These are phyloP conservation scores for Volucella bombylans DNA, from an alignment of 2,888 invertebrate genomes.

Conservation along the genomic window DNA sequence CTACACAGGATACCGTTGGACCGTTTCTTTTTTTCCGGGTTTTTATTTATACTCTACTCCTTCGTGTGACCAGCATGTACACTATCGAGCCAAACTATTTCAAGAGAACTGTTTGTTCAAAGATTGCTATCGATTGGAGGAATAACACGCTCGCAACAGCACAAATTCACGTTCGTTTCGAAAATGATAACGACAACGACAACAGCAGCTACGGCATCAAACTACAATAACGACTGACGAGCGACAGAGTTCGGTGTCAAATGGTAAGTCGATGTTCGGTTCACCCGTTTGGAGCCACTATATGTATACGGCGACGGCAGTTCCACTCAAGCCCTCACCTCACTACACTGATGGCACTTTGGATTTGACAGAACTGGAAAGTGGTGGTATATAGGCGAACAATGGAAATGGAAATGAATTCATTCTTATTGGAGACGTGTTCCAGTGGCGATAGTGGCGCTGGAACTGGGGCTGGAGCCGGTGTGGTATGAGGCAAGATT, in stretches of 20 bases:
- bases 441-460: constrained; percentile 24
- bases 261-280: constrained; percentile 41
- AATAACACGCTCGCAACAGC: constrained; percentile 50
- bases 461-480: constrained; percentile 46
- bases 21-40: constrained; percentile 9
- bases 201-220: too few relatives aligned
- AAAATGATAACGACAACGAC: constrained; percentile 24
- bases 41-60: neutral
- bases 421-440: constrained; percentile 55
- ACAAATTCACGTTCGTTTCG: constrained; percentile 57
- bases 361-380: constrained; percentile 53
- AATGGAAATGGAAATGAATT: constrained; percentile 50
- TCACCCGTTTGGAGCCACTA: constrained; percentile 54
- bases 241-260: constrained; percentile 54
- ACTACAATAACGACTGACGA: constrained; percentile 25
- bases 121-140: constrained; percentile 40
- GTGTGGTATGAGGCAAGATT: constrained; percentile 23
- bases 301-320: neutral
- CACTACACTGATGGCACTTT: constrained; percentile 31
- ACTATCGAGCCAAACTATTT: constrained; percentile 9
- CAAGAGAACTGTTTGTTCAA: constrained; percentile 28
- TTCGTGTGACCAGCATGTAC: constrained; percentile 3
- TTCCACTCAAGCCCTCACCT: constrained; percentile 28
- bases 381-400: constrained; percentile 14
- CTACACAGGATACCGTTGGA: constrained; percentile 42